Evolutionary conservation across 2,888 invertebrate species (phyloP), one percentile per base, ranked within the genome.

Genomic region (Pammene fasciana): DNA sequence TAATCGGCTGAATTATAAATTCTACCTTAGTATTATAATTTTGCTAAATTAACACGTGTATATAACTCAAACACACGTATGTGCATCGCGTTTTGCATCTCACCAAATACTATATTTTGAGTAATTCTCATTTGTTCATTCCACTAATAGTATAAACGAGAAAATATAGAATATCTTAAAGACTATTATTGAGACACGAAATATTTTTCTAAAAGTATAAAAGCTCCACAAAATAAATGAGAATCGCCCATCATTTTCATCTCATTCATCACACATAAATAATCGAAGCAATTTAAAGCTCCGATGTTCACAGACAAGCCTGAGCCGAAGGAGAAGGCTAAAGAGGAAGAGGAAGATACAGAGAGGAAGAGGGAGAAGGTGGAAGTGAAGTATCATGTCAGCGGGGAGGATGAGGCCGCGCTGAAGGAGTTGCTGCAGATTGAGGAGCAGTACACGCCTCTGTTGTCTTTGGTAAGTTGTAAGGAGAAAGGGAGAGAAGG

Each of bases 401-500:
- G 72, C 18, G 43, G 67, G 0, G 82, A 87, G 10, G 90, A 89
- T 38, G 89, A 90, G 8, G 80, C 80, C 0, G 78, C 77, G 0
- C 70, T 92, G 14, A 85, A 86, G 34, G 89, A 89, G 54, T 66
- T 92, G 64, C 72, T 92, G 36, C 72, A 77, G 3, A 75, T 92
- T 0, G 92, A 92, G 45, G 92, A 92, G 18, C 87, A 88, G 71
- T 82, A 75, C 59, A 74, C 77, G 11, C 80, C 82, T 0, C 60
- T 83, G 8, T 55, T 82, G 36, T 66, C 76, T 5, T 57, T 82
- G 76, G 82, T 83, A 48, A 45, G 11, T 11, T 9, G n/a, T n/a
- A n/a, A n/a, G n/a, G 0, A 71, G 71, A 14, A 67, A 67, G 36
- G 45, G 71, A 8, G 72, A 75, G 50, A 72, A 64, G n/a, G n/a